Evolutionary conservation across 35 echinoderm and acorn worm genomes (phyloP), one percentile per base, ranked within the genome.

Genomic region (Anneissia japonica): DNA sequence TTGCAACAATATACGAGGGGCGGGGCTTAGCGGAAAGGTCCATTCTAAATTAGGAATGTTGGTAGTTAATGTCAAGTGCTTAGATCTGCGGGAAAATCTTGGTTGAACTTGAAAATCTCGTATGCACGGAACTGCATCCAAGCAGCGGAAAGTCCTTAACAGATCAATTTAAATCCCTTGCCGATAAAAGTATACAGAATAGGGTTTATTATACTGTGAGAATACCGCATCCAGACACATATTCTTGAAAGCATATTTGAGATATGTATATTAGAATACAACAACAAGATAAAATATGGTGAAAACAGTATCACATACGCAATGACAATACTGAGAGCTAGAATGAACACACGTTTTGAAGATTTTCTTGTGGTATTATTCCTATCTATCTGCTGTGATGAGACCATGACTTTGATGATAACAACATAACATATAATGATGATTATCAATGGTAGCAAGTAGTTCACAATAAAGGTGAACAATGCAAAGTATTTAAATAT

Each of bases 191-290:
- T 93, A 77, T 97, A 97, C 26, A 97, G 87, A 31, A 97, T 79
- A 34, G 94, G 94, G 37, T 97, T 97, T 23, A 97, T 93, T 81
- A 93, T 89, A 77, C 94, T 97, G 81, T 97, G 94, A 11, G 89
- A 86, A 79, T 93, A 97, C 91, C 93, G 90, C 30, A 97, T 12
- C 9, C 76, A 31, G 81, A 90, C 91, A 87, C n/a, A n/a, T n/a
- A n/a, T n/a, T n/a, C n/a, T n/a, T n/a, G n/a, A n/a, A n/a, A n/a
- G n/a, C n/a, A n/a, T n/a, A n/a, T n/a, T n/a, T n/a, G n/a, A n/a
- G n/a, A n/a, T n/a, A n/a, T n/a, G n/a, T n/a, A n/a, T n/a, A n/a
- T n/a, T n/a, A n/a, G n/a, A n/a, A n/a, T n/a, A n/a, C n/a, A n/a
- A n/a, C n/a, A n/a, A n/a, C n/a, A 14, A 26, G 34, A 93, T 82